Conservation (phyloP, 2,797 vertebrate genomes). For the Poecile montanus region DNA sequence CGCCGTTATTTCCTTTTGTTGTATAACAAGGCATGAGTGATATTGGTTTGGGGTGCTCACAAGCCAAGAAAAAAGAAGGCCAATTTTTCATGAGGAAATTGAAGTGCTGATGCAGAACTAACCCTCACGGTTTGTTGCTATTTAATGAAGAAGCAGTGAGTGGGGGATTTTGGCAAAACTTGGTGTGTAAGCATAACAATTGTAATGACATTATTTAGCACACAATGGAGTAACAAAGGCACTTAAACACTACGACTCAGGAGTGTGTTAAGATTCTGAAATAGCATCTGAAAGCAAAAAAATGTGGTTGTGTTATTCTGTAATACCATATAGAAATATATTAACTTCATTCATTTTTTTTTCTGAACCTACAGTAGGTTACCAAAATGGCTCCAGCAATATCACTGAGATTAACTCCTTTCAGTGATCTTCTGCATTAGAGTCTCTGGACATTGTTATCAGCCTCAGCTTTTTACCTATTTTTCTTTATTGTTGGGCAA, state of each 20-base stretch:
- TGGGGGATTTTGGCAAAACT: conserved; percentile 64
- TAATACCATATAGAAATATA: not conserved
- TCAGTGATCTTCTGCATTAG: not conserved
- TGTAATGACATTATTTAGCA: conserved; percentile 49
- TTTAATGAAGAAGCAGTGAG: conserved; percentile 70
- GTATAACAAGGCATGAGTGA: conserved; percentile 51
- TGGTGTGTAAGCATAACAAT: conserved; percentile 43
- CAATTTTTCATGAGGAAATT: conserved; percentile 68
- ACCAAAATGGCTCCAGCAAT: not conserved
- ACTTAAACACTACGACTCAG: not conserved
- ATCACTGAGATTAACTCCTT: not conserved
- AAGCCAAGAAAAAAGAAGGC: conserved; percentile 62
- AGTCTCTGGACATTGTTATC: not conserved
- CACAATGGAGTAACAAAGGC: conserved; percentile 48
- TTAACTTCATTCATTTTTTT: not conserved
- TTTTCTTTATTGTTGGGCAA: conserved; percentile 18
- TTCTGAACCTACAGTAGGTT: not conserved
- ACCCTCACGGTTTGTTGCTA: conserved; percentile 61
- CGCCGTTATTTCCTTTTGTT: conserved; percentile 26
- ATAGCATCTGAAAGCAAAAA: not conserved
- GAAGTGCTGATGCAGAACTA: conserved; percentile 71
- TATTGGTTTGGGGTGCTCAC: conserved; percentile 39
- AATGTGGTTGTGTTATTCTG: not conserved
- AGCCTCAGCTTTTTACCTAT: not conserved
- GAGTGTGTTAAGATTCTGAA: not conserved